Evolutionary conservation across 2,797 vertebrate genomes (phyloP).

Genomic region (Mus caroli): DNA sequence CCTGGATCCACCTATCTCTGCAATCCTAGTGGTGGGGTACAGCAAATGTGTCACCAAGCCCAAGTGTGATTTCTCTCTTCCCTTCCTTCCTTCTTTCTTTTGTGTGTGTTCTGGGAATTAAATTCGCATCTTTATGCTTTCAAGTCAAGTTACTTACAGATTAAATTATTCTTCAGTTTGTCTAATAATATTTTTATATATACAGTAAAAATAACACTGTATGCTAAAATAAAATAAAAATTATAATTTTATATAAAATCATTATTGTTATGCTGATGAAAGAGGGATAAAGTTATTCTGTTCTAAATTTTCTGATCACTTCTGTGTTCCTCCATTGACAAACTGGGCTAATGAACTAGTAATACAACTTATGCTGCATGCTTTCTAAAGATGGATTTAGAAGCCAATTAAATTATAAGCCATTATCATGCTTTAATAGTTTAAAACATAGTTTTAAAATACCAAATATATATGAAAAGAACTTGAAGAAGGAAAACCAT

Average conservation of each 20-base stretch:
- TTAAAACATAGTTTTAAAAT: background rate
- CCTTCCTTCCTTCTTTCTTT: background rate
- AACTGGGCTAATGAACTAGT: background rate
- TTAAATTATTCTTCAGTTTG: background rate
- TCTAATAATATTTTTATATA: conserved; percentile 28
- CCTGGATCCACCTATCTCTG: background rate
- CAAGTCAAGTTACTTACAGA: background rate
- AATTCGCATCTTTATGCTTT: background rate
- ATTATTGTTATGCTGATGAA: background rate
- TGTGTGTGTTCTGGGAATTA: background rate
- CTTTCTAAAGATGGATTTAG: conserved; percentile 8
- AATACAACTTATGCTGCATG: background rate
- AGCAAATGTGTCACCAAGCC: background rate
- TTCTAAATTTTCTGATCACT: conserved; percentile 13
- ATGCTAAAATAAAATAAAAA: background rate
- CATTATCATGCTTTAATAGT: background rate
- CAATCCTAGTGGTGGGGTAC: background rate
- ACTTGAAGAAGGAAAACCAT: background rate
- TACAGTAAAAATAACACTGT: background rate
- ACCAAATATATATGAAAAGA: background rate
- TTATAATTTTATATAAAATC: conserved; percentile 26
- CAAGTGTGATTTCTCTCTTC: background rate
- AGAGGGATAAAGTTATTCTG: conserved; percentile 12
- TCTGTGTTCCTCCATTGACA: background rate
- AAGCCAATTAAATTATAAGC: background rate